Evolutionary conservation across 1,140 invertebrate species (phyloP).

Genomic region (Idris sp.): DNA sequence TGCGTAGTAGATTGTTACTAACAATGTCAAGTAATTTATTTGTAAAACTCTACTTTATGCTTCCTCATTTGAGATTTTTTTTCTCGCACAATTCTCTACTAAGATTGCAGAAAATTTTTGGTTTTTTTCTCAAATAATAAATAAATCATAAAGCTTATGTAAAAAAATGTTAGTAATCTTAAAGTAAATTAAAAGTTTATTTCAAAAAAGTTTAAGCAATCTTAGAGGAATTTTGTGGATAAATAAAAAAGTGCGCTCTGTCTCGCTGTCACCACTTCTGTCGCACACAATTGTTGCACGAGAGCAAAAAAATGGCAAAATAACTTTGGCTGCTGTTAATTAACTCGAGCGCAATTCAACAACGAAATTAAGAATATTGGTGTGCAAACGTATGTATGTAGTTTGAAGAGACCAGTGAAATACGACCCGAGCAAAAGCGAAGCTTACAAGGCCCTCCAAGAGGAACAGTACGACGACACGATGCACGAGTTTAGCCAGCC

Average conservation of each 20-base stretch:
- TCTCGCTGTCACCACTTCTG: constrained; percentile 37
- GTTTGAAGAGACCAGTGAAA: constrained; percentile 83
- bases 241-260: constrained; percentile 28
- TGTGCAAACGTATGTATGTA: constrained; percentile 66
- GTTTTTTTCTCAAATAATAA: no score
- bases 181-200: no score
- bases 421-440: constrained; percentile 92
- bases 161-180: no score
- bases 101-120: no score
- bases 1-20: constrained; percentile 56
- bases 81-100: constrained; percentile 1
- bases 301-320: constrained; percentile 58
- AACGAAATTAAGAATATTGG: constrained; percentile 65
- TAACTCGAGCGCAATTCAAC: constrained; percentile 58
- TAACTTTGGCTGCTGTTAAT: constrained; percentile 68
- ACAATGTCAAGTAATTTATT: constrained; percentile 53
- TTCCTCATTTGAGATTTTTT: constrained; percentile 21
- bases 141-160: no score
- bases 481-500: constrained; percentile 84
- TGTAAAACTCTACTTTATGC: constrained; percentile 32
- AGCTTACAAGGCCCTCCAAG: constrained; percentile 89
- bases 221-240: constrained; percentile 18
- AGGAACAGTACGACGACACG: constrained; percentile 82
- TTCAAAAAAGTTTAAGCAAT: constrained; percentile 3
- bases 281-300: constrained; percentile 42